These are phyloP conservation scores for Furnarius figulus DNA, from an alignment of 2,113 vertebrate genomes.

Conservation along the genomic window DNA sequence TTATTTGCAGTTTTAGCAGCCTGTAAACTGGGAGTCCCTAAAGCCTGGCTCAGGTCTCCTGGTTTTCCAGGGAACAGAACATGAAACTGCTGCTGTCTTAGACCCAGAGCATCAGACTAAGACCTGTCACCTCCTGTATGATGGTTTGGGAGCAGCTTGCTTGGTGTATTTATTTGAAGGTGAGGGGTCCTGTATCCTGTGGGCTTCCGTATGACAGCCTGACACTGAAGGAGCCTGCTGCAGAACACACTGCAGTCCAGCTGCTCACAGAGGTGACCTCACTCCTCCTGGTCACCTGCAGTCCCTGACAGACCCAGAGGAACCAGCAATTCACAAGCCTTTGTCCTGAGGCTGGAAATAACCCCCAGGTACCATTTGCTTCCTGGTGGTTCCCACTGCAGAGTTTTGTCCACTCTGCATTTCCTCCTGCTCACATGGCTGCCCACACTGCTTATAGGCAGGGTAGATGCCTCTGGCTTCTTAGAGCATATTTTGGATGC, in stretches of 20 bases:
- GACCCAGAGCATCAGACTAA: neutral
- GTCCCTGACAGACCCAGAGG: neutral
- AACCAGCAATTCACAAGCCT: neutral
- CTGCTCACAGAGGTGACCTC: rapidly evolving
- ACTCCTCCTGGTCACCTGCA: neutral
- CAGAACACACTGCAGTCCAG: neutral
- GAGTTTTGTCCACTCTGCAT: neutral
- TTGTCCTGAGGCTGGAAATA: neutral
- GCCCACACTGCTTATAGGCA: neutral
- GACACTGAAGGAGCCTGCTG: neutral
- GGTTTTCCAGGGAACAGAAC: neutral
- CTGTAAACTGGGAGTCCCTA: neutral
- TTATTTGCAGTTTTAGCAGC: neutral
- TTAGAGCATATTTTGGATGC: neutral
- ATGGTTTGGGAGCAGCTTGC: neutral
- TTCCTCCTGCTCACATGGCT: neutral
- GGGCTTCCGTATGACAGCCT: neutral
- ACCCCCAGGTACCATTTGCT: neutral
- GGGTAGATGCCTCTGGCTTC: neutral
- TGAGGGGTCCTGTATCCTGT: neutral
- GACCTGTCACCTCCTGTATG: neutral
- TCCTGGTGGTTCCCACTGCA: neutral
- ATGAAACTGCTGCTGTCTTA: neutral
- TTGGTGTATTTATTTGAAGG: neutral
- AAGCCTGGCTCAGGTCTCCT: neutral